Evolutionary conservation across 2,113 vertebrate genomes (phyloP), one percentile per base, ranked within the genome.

Genomic region (Peucedramus taeniatus): DNA sequence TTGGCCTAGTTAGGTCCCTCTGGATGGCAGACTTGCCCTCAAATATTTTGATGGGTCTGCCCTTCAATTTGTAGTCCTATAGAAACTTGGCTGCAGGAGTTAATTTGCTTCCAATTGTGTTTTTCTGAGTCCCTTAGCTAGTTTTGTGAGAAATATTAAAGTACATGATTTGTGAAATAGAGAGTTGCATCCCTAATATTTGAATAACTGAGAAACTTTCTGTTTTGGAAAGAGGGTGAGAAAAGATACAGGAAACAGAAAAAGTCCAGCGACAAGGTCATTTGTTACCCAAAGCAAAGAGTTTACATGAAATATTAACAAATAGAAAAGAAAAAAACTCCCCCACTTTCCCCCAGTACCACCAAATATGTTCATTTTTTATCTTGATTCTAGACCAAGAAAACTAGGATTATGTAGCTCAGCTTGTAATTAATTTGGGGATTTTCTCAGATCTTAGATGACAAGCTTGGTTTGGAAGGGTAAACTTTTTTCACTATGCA

Each of bases 301-400:
- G 6, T 76, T 71, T 51, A 71, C 23, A 30, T 37, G 7, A 20
- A 39, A 53, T 63, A 53, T 26, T 76, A 53, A 68, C 3, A 80
- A 72, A 49, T 53, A 61, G 10, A n/a, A 61, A 93, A 81, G 3
- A 37, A 65, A 53, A n/a, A 2, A 17, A 2, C 7, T 19, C 3
- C 2, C 2, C 3, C 15, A 47, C 5, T 6, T 20, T 12, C 10
- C 47, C 3, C 5, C 7, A 54, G 2, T 60, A 30, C 20, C 22
- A 19, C 5, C 13, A 61, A 3, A 63, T 76, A 18, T 3, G 1
- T 66, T 71, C 3, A 44, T 35, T 57, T 76, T 44, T 65, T 37
- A 42, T 35, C 37, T 71, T 80, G 15, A 61, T 39, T 80, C 13
- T 63, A 49, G 49, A 33, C 18, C 1, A 8, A 76, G 47, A 83